Evolutionary conservation across 2,797 vertebrate species (phyloP), one percentile per base, ranked within the genome.

Genomic region (Alauda arvensis): DNA sequence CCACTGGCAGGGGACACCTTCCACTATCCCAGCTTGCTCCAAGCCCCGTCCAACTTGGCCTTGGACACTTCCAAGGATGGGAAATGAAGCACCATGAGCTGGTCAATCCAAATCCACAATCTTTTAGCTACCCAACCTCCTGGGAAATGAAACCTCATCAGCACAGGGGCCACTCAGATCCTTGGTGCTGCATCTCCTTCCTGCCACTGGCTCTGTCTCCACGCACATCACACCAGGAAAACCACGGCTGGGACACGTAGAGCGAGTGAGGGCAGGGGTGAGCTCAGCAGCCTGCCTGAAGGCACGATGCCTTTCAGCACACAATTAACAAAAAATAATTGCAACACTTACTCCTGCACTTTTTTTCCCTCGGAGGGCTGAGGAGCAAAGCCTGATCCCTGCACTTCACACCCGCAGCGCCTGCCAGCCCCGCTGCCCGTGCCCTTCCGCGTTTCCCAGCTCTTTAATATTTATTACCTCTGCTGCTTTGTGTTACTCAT

Each of bases 401-500:
- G 31, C 10, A 1, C 86, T 81, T 91, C 79, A 63, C 82, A 75
- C 91, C 61, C 84, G 29, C 74, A 12, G 55, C 0, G 14, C 31
- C 7, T 51, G 82, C 53, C 90, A 89, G 78, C 91, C 33, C 72
- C 0, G 12, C 76, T 90, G 59, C 67, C 86, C 67, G 2, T 76
- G 90, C 87, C 76, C 80, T 83, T 92, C 57, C 77, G 78, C 81
- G 42, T 94, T 81, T 82, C 67, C 84, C 70, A 79, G 55, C 77
- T 92, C 77, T 94, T 94, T 86, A 95, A 93, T 94, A 96, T 95
- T 94, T 92, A 94, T 94, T 40, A 77, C 91, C 51, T 91, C 77
- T 88, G 88, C 87, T 7, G 70, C 85, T 93, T 78, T 77, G 83
- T 72, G n/a, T 94, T 94, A 78, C 94, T 95, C 93, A 92, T 90